phyloP scores from a whole-genome alignment of 2,113 vertebrate species.

The Okapia johnstoni region DNA sequence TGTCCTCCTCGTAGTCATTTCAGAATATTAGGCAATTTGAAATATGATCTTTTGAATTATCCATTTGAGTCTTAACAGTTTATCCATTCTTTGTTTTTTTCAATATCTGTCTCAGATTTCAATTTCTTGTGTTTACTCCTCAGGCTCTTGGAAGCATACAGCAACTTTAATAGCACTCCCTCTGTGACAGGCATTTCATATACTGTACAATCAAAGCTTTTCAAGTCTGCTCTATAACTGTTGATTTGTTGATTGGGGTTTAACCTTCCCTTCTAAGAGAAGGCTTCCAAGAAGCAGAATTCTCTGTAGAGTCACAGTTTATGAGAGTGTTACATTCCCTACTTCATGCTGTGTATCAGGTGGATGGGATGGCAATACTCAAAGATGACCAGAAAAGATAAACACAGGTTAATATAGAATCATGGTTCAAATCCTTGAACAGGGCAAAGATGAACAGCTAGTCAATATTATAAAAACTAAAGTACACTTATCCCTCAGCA shows the following conservation, averaged over 20 bases:
- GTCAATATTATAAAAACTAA: neutral
- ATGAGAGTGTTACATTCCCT: conserved; percentile 47
- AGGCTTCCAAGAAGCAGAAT: conserved; percentile 23
- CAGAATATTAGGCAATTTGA: conserved; percentile 62
- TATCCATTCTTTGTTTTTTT: conserved; percentile 49
- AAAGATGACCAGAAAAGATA: conserved; percentile 5
- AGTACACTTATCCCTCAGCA: neutral
- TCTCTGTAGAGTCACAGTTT: conserved; percentile 28
- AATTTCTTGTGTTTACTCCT: conserved; percentile 75
- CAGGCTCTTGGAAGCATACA: conserved; percentile 57
- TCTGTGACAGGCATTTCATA: conserved; percentile 37
- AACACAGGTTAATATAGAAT: neutral
- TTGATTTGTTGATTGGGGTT: conserved; percentile 68
- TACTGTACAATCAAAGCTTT: conserved; percentile 54
- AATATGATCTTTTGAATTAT: conserved; percentile 66
- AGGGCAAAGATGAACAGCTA: neutral
- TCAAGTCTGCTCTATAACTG: conserved; percentile 63
- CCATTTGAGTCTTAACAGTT: conserved; percentile 52
- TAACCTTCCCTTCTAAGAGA: conserved; percentile 57
- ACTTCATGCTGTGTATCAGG: conserved; percentile 40
- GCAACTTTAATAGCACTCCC: conserved; percentile 60
- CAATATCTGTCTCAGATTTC: conserved; percentile 71
- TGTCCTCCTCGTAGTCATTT: conserved; percentile 40
- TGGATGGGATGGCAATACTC: conserved; percentile 41
- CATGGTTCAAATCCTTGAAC: neutral